Conservation (phyloP, 2,113 vertebrate genomes). For the Melanostigma gelatinosum region DNA sequence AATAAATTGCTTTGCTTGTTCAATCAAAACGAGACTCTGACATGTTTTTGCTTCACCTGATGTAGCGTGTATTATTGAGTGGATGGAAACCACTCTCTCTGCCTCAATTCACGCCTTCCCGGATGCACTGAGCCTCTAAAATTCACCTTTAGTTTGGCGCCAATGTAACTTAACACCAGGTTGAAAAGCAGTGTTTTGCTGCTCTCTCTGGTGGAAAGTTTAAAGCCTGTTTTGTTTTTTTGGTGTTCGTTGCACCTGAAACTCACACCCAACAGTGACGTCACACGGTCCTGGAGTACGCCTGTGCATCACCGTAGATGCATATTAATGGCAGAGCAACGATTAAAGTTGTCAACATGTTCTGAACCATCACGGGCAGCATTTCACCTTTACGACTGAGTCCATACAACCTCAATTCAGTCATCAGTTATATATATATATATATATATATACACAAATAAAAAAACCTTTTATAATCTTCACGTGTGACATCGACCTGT, state of each 20-base stretch:
- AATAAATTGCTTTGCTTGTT: constrained; percentile 83
- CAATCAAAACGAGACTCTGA: constrained; percentile 66
- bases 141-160: neutral
- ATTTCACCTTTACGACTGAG: too few species aligned
- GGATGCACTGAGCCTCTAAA: neutral
- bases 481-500: too few species aligned
- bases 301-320: neutral
- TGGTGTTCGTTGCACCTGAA: too few species aligned
- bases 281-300: neutral
- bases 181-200: too few species aligned
- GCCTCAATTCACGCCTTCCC: neutral
- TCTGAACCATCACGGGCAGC: too few species aligned
- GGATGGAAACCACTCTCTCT: neutral
- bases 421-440: too few species aligned
- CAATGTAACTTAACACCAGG: neutral
- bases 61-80: neutral
- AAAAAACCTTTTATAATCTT: too few species aligned
- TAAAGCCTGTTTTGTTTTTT: neutral
- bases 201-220: neutral
- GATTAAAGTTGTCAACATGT: neutral
- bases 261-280: neutral
- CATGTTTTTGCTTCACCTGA: neutral
- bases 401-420: too few species aligned
- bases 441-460: too few species aligned
- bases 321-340: neutral